These are phyloP conservation scores for Tyria jacobaeae DNA, from an alignment of 2,888 invertebrate genomes.

Conservation along the genomic window DNA sequence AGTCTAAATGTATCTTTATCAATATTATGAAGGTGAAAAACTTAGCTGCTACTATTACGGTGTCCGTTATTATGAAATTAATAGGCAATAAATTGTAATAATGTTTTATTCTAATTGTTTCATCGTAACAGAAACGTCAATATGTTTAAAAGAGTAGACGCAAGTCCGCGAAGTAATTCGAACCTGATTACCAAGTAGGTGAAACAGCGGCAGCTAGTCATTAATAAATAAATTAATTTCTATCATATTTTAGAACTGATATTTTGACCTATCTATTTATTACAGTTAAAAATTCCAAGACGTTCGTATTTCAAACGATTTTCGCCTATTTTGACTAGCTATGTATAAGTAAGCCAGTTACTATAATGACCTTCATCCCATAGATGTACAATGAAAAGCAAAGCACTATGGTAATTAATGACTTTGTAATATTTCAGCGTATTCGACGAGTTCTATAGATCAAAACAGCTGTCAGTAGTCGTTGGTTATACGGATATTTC, in stretches of 20 bases:
- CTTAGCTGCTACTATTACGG: too few species aligned
- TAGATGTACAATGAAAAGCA: too few species aligned
- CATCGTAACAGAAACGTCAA: background rate
- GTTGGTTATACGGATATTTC: conserved; percentile 91
- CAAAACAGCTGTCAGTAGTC: conserved; percentile 89
- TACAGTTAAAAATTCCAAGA: too few species aligned
- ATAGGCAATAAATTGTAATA: background rate
- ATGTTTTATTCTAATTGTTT: background rate
- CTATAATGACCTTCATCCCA: too few species aligned
- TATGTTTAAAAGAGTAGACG: too few species aligned
- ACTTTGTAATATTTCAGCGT: conserved; percentile 81
- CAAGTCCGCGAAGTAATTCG: background rate
- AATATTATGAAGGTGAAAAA: background rate
- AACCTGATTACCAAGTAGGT: background rate
- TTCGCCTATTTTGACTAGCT: too few species aligned
- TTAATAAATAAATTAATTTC: background rate
- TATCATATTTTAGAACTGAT: background rate
- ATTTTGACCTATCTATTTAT: background rate
- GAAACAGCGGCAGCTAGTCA: background rate
- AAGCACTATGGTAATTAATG: background rate
- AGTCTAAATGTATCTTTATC: background rate
- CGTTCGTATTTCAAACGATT: too few species aligned
- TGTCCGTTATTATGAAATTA: background rate
- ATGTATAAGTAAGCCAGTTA: too few species aligned
- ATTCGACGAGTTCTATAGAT: conserved; percentile 87